These are phyloP conservation scores for Microdon myrmicae DNA, from an alignment of 2,888 invertebrate species.

Conservation along the genomic window DNA sequence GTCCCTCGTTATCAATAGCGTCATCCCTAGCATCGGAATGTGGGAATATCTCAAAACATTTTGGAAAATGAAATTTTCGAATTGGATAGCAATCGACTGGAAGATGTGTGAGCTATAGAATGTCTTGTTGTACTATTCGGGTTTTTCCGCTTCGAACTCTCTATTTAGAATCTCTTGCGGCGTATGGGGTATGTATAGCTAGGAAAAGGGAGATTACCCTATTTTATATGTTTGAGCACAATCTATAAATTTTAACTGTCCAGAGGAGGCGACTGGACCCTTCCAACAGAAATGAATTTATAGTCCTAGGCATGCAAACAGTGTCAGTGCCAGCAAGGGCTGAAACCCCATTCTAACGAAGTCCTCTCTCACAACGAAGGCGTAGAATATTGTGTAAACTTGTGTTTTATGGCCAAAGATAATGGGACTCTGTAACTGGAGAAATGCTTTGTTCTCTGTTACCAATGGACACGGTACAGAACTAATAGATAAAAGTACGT, in stretches of 20 bases:
- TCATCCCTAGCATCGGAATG: conserved; percentile 9
- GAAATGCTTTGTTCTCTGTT: conserved; percentile 42
- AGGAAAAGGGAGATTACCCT: conserved; percentile 5
- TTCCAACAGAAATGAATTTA: conserved; percentile 25
- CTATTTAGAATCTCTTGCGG: conserved; percentile 13
- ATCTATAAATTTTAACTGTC: conserved; percentile 44
- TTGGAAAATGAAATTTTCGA: conserved; percentile 47
- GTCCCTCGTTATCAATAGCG: conserved; percentile 9
- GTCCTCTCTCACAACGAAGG: too few relatives aligned
- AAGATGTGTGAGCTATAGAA: background rate
- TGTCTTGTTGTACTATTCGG: conserved; percentile 1
- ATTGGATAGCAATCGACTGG: conserved; percentile 35
- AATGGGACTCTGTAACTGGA: conserved; percentile 39
- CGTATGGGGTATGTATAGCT: conserved; percentile 12
- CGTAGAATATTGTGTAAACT: conserved; percentile 38
- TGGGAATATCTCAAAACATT: conserved; percentile 38
- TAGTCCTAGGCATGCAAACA: conserved; percentile 22
- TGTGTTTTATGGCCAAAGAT: conserved; percentile 51
- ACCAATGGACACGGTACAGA: conserved; percentile 25
- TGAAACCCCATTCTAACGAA: background rate
- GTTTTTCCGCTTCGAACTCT: conserved; percentile 18
- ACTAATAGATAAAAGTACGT: conserved; percentile 20
- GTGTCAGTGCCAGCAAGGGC: conserved; percentile 17
- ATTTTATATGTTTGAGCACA: conserved; percentile 28
- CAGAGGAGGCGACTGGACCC: conserved; percentile 10